phyloP scores from a whole-genome alignment of 2,797 vertebrate genomes.

The Sebastes matsubarae region DNA sequence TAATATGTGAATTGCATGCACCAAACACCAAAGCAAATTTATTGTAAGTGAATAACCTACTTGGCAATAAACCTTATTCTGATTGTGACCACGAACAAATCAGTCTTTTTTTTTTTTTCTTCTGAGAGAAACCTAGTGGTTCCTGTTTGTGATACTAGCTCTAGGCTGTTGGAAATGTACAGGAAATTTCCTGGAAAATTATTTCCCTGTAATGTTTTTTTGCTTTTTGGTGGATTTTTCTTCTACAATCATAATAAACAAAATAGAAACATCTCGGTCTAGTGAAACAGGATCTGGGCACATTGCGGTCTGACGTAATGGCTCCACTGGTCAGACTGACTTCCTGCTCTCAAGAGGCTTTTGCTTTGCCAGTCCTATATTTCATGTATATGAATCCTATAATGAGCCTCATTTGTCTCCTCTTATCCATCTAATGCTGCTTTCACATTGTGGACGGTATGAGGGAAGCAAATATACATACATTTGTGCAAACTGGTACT shows the following conservation, averaged over 20 bases:
- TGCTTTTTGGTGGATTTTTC: background rate
- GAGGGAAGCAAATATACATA: background rate
- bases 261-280: slow-evolving; percentile 5
- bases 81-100: background rate
- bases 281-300: background rate
- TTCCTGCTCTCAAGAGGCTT: slow-evolving; percentile 8
- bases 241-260: background rate
- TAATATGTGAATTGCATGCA: background rate
- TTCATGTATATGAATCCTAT: background rate
- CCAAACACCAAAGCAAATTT: background rate
- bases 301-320: background rate
- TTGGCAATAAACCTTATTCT: background rate
- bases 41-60: background rate
- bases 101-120: background rate
- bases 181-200: background rate
- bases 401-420: background rate
- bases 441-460: background rate
- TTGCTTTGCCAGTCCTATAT: background rate
- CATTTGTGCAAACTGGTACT: background rate
- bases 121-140: background rate
- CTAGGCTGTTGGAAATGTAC: background rate
- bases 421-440: background rate
- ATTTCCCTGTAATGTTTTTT: background rate
- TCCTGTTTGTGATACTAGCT: background rate
- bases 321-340: background rate